phyloP scores from a whole-genome alignment of 1,140 invertebrate genomes.

The Sitophilus oryzae region DNA sequence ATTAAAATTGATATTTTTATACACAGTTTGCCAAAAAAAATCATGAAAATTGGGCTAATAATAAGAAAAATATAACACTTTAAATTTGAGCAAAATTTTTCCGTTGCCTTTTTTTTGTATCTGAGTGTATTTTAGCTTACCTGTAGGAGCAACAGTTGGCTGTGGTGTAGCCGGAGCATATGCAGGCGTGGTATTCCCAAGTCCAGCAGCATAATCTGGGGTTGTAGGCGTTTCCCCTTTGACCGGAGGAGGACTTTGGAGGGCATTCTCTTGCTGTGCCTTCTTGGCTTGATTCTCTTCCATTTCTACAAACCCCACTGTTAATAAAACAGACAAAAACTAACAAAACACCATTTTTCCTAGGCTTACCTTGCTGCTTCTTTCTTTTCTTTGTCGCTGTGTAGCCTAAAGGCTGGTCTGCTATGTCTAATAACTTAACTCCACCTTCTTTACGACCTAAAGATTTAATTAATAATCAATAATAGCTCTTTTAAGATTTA shows the following conservation, averaged over 20 bases:
- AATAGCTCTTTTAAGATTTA: too few relatives aligned
- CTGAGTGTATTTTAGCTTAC: constrained; percentile 16
- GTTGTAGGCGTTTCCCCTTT: constrained; percentile 39
- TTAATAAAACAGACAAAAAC: neutral
- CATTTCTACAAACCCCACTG: too few relatives aligned
- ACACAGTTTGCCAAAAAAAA: too few relatives aligned
- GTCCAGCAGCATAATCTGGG: constrained; percentile 47
- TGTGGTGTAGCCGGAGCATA: constrained; percentile 42
- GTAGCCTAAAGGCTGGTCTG: constrained; percentile 78
- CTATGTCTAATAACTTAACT: constrained; percentile 88
- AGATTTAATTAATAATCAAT: too few relatives aligned
- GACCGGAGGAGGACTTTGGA: constrained; percentile 45
- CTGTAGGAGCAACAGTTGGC: constrained; percentile 31
- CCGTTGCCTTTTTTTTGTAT: too few relatives aligned
- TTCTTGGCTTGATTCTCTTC: constrained; percentile 68
- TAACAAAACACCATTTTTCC: neutral
- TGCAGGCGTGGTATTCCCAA: constrained; percentile 47
- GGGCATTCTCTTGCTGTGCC: constrained; percentile 53
- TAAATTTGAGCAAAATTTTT: too few relatives aligned
- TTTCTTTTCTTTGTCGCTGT: constrained; percentile 53
- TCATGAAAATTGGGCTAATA: too few relatives aligned
- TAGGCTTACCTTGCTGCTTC: constrained; percentile 50
- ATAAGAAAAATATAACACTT: too few relatives aligned
- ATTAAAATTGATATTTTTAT: too few relatives aligned
- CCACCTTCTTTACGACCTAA: constrained; percentile 74